A percentile compares a stretch with the other conserved stretches of the same genome.
Conservation (phyloP, 2,113 vertebrate species). For the Coturnix japonica region DNA sequence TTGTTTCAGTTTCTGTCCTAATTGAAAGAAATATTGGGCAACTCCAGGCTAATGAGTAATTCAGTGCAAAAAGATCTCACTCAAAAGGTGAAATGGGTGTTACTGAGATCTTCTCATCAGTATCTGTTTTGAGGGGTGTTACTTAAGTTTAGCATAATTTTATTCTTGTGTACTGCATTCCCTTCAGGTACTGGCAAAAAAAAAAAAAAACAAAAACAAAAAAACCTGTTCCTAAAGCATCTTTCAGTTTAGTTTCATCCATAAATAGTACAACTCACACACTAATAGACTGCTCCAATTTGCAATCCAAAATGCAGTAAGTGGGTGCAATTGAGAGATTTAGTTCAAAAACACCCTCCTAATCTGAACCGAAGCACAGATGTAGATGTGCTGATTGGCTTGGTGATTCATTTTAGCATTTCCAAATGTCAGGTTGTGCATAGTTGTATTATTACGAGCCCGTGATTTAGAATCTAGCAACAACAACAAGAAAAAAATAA, state of each 20-base stretch:
- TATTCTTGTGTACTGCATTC: not conserved
- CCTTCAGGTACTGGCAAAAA: not conserved
- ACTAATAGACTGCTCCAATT: not conserved
- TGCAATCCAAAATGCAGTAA: not conserved
- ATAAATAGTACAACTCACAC: not conserved
- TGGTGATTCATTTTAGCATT: slow-evolving; percentile 7
- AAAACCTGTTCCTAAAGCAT: not conserved
- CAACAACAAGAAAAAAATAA: too few relatives aligned
- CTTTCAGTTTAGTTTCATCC: not conserved
- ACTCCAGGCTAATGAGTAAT: not conserved
- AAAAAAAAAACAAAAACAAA: not conserved
- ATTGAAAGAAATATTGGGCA: not conserved
- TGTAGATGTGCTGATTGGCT: not conserved
- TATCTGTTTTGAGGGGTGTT: not conserved
- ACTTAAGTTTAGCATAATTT: not conserved
- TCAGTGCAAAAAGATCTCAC: not conserved
- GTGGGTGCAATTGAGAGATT: not conserved
- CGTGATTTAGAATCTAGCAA: not conserved
- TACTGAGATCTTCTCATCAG: not conserved
- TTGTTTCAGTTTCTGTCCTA: not conserved
- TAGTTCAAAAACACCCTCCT: not conserved
- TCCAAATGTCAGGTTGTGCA: not conserved
- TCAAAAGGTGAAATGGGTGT: not conserved
- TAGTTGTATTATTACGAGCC: not conserved
- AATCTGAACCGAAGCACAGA: not conserved